Base-by-base conservation (phyloP, 2,888 invertebrate genomes). In the Oscheius sp. region DNA sequence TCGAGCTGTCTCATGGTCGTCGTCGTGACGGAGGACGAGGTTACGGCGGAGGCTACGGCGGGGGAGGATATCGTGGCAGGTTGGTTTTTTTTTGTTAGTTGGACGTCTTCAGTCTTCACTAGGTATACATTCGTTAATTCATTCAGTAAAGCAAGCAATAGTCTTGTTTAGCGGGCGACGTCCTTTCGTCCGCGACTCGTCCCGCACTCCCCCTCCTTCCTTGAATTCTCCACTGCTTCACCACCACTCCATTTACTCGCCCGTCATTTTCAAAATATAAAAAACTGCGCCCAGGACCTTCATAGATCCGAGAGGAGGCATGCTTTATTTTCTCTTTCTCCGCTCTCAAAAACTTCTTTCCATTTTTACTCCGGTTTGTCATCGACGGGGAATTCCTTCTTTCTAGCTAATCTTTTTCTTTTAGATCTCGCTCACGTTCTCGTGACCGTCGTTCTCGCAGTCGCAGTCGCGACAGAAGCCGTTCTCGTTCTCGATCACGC, bases 1-100 rank as follows among this genome's bases (percentile, higher is more conserved):
- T 88, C 20, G 87, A 88, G 73, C 81, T 87, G 71, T 87, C 87
- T 1, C 85, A 83, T 69, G 88, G 87, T 22, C 85, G 86, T 61
- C 81, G 86, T 28, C 80, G 87, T 14, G 83, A 86, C 74, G 81
- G 84, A 28, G 83, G 86, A 4, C 78, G 79, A 14, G 69, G 80
- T 24, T 75, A 80, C n/a, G 68, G 76, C 30, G 71, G 77, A 22
- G 71, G 72, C 2, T 68, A 67, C 8, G 73, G 77, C 9, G 59
- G 73, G n/a, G 70, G 73, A 9, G 63, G 71, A 28, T 38, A 78
- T 44, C 67, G 73, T 59, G 59, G 59, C 20, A 59, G 59, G 59
- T 59, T 59, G n/a, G 59, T 59, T 26, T 28, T 28, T 59, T 12
- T 30, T 54, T 33, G 32, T 51, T 51, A 9, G 14, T 17, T n/a